Evolutionary conservation across 2,797 vertebrate species (phyloP), one percentile per base, ranked within the genome.

Genomic region (Australoheros facetus): DNA sequence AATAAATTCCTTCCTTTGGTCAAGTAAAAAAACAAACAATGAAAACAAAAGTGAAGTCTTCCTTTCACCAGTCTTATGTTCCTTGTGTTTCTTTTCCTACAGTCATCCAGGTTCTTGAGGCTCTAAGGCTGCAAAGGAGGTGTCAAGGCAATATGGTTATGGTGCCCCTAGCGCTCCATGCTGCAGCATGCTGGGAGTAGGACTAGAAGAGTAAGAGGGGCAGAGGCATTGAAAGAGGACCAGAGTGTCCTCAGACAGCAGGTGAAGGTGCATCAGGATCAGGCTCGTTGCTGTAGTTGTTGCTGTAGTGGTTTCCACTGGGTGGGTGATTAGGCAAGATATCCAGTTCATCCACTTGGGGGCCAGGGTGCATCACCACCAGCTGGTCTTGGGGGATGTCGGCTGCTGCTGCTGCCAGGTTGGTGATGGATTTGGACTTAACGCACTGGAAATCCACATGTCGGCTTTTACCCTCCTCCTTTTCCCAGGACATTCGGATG

Each of bases 401-500:
- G 0, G 98, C 98, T 0, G 97, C 98, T 0, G 98, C 97, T 0
- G 97, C 98, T 0, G 97, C 98, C 59, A 99, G 85, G 87, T 99
- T 99, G 53, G 97, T 99, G 85, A 96, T 99, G 26, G 98, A 99
- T 95, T 99, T 99, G 85, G 98, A 99, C 88, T 99, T 99, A 19
- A 99, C 98, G 0, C 98, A 99, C 92, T 99, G 98, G 78, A 99
- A 99, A 94, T 99, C 98, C 28, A 99, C 98, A 0, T 99, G 98
- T 21, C 97, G 96, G 81, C 98, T 99, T 93, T 99, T 99, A 0
- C 98, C 98, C 75, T 99, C 98, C 91, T 99, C 98, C 81, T 99
- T 99, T 94, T 99, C 98, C 98, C 98, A 99, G 0, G 98, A 99
- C 98, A 99, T 99, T 58, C 97, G 95, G 92, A 99, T 99, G 87